These are phyloP conservation scores for Eulemur macaco DNA, from an alignment of 2,113 vertebrate species.

Conservation along the genomic window DNA sequence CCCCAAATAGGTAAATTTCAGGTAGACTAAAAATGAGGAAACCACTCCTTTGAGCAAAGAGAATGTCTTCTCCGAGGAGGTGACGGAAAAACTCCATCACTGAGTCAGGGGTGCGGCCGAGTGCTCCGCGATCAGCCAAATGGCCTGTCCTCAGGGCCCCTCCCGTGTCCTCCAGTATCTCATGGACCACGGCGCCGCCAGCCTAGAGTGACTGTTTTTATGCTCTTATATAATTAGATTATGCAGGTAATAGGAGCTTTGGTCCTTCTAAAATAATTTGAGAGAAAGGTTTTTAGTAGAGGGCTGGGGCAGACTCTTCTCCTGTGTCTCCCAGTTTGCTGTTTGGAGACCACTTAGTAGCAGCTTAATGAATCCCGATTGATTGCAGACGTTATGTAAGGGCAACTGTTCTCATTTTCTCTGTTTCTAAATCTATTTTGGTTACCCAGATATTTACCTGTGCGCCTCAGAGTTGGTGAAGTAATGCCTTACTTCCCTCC, in stretches of 20 bases:
- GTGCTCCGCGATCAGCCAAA: too few species aligned
- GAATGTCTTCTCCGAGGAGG: background rate
- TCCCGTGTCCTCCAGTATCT: background rate
- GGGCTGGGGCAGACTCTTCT: background rate
- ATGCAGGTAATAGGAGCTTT: conserved; percentile 1
- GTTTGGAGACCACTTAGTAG: background rate
- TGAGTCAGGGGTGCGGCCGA: fast-evolving
- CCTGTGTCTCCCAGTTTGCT: background rate
- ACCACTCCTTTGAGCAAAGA: background rate
- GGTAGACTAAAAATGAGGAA: background rate
- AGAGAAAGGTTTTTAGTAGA: background rate
- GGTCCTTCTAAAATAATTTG: conserved; percentile 35
- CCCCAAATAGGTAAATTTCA: fast-evolving
- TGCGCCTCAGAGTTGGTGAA: background rate
- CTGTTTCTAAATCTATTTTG: background rate
- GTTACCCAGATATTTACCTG: background rate
- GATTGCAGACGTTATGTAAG: conserved; percentile 38
- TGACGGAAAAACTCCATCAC: fast-evolving
- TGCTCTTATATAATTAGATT: background rate
- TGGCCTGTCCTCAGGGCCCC: background rate
- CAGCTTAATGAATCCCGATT: conserved; percentile 56
- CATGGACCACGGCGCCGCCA: background rate
- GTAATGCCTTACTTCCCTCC: fast-evolving
- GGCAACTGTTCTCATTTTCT: background rate
- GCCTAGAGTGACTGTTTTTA: background rate